Evolutionary conservation across 2,797 vertebrate species (phyloP).

Genomic region (Naso thynnoides): DNA sequence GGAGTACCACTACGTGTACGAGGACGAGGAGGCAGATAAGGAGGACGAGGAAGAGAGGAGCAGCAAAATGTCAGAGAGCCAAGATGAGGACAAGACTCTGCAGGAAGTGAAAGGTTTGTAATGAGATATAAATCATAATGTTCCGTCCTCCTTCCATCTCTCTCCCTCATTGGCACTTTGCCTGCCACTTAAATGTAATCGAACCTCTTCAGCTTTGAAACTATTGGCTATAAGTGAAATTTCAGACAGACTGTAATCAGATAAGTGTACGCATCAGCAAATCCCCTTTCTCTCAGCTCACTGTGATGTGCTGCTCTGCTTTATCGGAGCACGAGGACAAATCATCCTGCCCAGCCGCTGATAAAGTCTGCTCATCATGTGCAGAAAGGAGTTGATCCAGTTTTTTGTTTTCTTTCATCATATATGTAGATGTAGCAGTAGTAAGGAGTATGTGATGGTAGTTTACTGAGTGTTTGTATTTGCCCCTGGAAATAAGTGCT

Average conservation of each 20-base stretch:
- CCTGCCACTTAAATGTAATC: slow-evolving; percentile 46
- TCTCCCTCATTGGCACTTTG: slow-evolving; percentile 20
- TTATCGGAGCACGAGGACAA: slow-evolving; percentile 8
- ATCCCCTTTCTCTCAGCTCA: slow-evolving; percentile 24
- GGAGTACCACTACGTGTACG: slow-evolving; percentile 84
- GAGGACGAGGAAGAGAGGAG: slow-evolving; percentile 87
- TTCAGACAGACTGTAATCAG: slow-evolving; percentile 47
- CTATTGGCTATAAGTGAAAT: slow-evolving; percentile 28
- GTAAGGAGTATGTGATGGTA: slow-evolving; percentile 4
- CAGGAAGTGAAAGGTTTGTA: slow-evolving; percentile 94
- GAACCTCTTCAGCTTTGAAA: slow-evolving; percentile 42
- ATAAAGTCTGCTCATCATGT: slow-evolving; percentile 7
- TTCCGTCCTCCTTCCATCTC: background rate
- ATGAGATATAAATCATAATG: slow-evolving; percentile 11
- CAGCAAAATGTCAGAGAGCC: slow-evolving; percentile 68
- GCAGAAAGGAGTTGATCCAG: background rate
- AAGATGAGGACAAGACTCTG: slow-evolving; percentile 85
- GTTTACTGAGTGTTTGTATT: slow-evolving; percentile 8
- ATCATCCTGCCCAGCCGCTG: slow-evolving; percentile 3
- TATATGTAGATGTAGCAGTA: background rate
- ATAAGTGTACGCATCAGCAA: slow-evolving; percentile 44
- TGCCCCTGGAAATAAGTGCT: slow-evolving; percentile 51
- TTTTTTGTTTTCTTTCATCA: slow-evolving; percentile 2
- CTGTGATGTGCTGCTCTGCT: slow-evolving; percentile 35
- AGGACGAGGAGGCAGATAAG: slow-evolving; percentile 84